phyloP scores from a whole-genome alignment of 2,113 vertebrate genomes.

The Acanthisitta chloris region DNA sequence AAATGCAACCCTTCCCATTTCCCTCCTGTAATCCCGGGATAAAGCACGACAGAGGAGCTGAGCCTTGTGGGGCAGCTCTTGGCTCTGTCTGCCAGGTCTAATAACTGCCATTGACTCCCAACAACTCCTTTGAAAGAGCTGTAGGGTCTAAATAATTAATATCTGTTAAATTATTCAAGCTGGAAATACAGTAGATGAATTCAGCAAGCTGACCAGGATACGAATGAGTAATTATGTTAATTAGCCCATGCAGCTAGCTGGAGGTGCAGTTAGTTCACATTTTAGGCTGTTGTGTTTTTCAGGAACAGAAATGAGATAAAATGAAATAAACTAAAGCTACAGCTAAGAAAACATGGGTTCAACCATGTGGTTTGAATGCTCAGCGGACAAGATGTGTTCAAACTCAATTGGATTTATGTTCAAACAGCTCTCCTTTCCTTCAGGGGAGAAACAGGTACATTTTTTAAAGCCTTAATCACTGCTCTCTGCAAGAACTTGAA shows the following conservation, averaged over 20 bases:
- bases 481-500: background rate
- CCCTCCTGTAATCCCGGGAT: background rate
- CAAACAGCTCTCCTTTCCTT: background rate
- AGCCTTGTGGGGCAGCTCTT: background rate
- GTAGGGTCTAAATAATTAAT: slow-evolving; percentile 46
- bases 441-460: background rate
- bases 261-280: background rate
- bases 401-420: background rate
- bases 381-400: background rate
- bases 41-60: background rate
- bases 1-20: background rate
- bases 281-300: background rate
- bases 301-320: background rate
- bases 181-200: slow-evolving; percentile 6
- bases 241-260: slow-evolving; percentile 4
- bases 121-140: slow-evolving; percentile 2
- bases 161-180: slow-evolving; percentile 51
- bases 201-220: slow-evolving; percentile 29
- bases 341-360: background rate
- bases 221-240: slow-evolving; percentile 33
- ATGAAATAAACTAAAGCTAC: background rate
- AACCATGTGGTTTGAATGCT: background rate
- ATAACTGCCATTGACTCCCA: background rate
- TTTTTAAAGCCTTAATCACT: background rate
- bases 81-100: background rate